Base-by-base conservation (phyloP, 2,888 invertebrate genomes). In the Drosophila yooni region DNA sequence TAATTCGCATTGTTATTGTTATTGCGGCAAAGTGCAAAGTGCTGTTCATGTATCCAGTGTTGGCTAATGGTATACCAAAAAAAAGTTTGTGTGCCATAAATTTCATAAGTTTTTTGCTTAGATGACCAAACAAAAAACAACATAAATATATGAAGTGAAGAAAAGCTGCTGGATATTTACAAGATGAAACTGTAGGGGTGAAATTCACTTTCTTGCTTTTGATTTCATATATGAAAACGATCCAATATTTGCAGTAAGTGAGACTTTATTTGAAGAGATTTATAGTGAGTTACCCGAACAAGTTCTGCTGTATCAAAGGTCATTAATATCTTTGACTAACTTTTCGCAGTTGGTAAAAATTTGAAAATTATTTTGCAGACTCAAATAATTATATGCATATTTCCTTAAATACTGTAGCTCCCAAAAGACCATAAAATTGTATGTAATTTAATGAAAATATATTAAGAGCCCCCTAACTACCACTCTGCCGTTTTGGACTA, bases 391-490 rank as follows among this genome's bases (percentile, higher is more conserved):
- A 72, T 61, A 57, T 73, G 62, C 52, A 69, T 64, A 74, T 56
- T 59, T 51, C 71, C 74, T 71, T 66, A 61, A 68, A 61, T 52
- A 61, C 57, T 27, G 56, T 29, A 54, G 10, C 52, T 38, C 56
- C 61, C 36, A 43, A 67, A 78, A 70, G 58, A 56, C 75, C 75
- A 76, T 85, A 83, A 87, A 87, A 81, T 75, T 77, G 69, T 73
- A 70, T 74, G 56, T 67, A 67, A 75, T 83, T 89, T 85, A 85
- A 85, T 85, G 88, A 89, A 89, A 89, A 85, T 85, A 87, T 85
- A 85, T 87, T 79, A 70, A 70, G 68, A 64, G 31, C 8, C 27
- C 60, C 60, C 21, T 3, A 33, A 36, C 40, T 36, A 18, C 40
- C 40, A 10, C 4, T 6, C 15, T 50, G 34, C 25, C 29, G 46